Conservation (phyloP, 2,113 vertebrate species). For the Centropus unirufus region DNA sequence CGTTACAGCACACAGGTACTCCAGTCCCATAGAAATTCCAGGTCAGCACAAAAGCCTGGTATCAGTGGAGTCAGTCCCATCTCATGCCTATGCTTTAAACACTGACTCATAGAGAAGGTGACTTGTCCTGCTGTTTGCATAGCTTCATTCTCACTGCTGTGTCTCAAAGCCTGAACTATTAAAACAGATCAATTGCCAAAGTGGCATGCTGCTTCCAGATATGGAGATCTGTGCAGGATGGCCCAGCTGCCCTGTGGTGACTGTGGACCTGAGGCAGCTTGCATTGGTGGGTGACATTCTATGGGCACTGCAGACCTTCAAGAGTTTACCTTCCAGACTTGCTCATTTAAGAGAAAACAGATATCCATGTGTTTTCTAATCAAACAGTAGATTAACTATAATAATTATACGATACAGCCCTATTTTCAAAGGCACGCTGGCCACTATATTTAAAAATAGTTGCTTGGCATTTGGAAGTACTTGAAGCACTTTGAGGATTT, state of each 20-base stretch:
- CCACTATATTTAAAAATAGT: neutral
- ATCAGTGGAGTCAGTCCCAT: neutral
- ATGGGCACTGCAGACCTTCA: neutral
- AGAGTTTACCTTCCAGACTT: neutral
- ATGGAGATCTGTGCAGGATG: neutral
- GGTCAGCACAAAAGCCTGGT: neutral
- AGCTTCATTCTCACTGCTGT: neutral
- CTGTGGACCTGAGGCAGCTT: accelerated
- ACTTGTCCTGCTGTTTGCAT: neutral
- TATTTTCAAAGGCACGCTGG: neutral
- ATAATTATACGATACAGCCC: neutral
- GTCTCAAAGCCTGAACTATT: accelerated
- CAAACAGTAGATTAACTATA: neutral
- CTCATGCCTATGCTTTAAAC: accelerated
- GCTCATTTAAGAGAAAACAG: neutral
- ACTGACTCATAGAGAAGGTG: neutral
- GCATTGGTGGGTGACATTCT: accelerated
- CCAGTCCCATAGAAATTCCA: neutral
- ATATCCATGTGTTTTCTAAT: neutral
- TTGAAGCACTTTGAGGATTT: neutral
- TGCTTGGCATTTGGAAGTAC: neutral
- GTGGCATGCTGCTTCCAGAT: neutral
- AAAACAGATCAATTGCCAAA: accelerated
- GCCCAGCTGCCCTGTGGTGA: accelerated
- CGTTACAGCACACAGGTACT: neutral